Base-by-base conservation (phyloP, 2,888 invertebrate genomes). In the Danaus chrysippus region DNA sequence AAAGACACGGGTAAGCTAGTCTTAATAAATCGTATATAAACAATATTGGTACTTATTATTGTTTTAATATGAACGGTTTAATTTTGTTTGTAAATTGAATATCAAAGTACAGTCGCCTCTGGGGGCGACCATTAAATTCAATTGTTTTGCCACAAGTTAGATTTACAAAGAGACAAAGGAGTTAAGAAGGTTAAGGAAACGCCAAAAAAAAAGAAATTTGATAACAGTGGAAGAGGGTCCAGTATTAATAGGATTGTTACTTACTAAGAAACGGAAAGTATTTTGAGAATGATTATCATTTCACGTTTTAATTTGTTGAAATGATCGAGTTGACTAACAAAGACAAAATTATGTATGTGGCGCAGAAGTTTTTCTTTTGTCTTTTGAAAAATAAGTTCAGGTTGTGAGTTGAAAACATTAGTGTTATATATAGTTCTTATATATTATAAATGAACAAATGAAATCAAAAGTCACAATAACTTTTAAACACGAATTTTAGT, bases 91-190 rank as follows among this genome's bases (percentile, higher is more conserved):
- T 13, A 10, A n/a, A 57, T 43, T 41, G 42, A 69, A 78, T 87
- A 83, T 87, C 86, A 84, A 83, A 84, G 84, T 82, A 83, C 77
- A 78, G 79, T 77, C 73, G 77, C 81, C 87, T 80, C 78, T 17
- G 81, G 83, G 86, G 79, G 79, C 86, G 81, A 74, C 75, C 79
- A 76, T 82, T 81, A 84, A 86, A 88, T 87, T 87, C 84, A 84
- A 86, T 85, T 81, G 84, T 79, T 81, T 81, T 78, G 78, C 78
- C 81, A 83, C 85, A 81, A 84, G 82, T 83, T 75, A 77, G 81
- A 88, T 88, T 87, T 86, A 84, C 86, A 87, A 87, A 75, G 73
- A 76, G 75, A 84, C 82, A 82, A 74, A 74, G 66, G 55, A 63
- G 60, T 64, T 61, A 55, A 61, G 49, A 60, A 12, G 56, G 41